Evolutionary conservation across 2,113 vertebrate species (phyloP), one percentile per base, ranked within the genome.

Genomic region (Arvicanthis niloticus): DNA sequence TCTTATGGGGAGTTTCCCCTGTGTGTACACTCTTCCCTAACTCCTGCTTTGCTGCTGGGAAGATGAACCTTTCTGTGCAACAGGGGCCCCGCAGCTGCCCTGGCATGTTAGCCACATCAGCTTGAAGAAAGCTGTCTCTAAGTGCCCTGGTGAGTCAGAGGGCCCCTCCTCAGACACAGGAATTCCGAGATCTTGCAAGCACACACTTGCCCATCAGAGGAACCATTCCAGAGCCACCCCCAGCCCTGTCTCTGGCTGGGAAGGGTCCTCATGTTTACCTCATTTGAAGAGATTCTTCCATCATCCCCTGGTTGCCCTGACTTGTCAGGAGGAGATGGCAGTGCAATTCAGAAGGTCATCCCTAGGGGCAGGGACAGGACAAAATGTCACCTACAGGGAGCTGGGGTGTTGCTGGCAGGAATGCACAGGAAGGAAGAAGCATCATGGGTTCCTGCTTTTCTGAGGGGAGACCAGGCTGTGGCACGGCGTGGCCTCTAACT

Each of bases 131-230:
- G 97, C 97, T 97, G 97, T 98, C 97, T 96, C 77, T 82, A 96
- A 97, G 97, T 82, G 58, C 84, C 37, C 95, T 0, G 85, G 94
- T 98, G 98, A 98, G 98, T 98, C 97, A 95, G 45, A 1, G 58
- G 98, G 98, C 98, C 98, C 98, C 98, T 97, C 98, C 98, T 98
- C 97, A 84, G 70, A 97, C 95, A 97, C 88, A 87, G 96, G 97
- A 97, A 98, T 98, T 96, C 95, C 42, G 93, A 97, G 60, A 94
- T 58, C 98, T 93, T 98, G 98, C 97, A 98, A 93, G 87, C 77
- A 98, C 98, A 98, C 21, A 98, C 98, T 16, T 96, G 75, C 58
- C 97, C 98, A 96, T 98, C 98, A 53, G 93, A 96, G 98, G 92
- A 4, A 95, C 78, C 11, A 68, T 97, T 98, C 95, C 94, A 96